phyloP scores from a whole-genome alignment of 2,113 vertebrate species.

The Ptilorrhoa leucosticta region DNA sequence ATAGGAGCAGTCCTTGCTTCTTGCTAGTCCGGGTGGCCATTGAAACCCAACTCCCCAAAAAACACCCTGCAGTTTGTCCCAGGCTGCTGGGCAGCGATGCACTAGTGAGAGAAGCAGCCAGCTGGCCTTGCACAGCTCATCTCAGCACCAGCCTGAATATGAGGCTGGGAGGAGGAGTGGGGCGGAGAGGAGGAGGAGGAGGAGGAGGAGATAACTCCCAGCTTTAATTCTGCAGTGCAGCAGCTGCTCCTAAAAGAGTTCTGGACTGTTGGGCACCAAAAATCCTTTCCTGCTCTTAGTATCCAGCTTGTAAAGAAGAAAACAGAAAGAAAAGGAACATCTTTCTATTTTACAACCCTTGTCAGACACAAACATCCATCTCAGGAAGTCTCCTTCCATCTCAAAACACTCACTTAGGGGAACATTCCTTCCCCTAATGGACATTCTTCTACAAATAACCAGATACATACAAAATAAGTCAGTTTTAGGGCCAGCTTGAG shows the following conservation, averaged over 20 bases:
- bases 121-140: not conserved
- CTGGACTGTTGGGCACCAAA: not conserved
- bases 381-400: not conserved
- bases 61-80: not conserved
- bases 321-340: not conserved
- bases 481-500: not conserved
- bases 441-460: not conserved
- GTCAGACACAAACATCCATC: not conserved
- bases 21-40: conserved; percentile 34
- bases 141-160: not conserved
- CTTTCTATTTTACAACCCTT: not conserved
- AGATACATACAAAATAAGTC: not conserved
- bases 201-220: conserved; percentile 22
- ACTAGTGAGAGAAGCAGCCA: not conserved
- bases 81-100: not conserved
- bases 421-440: not conserved
- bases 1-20: conserved; percentile 4
- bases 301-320: not conserved
- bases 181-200: conserved; percentile 39
- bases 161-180: conserved; percentile 16
- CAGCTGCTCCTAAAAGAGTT: not conserved
- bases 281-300: not conserved
- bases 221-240: conserved; percentile 60
- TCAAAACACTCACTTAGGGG: not conserved
- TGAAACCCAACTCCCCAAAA: not conserved